These are phyloP conservation scores for Amblyteles armatorius DNA, from an alignment of 2,888 invertebrate genomes.

Conservation along the genomic window DNA sequence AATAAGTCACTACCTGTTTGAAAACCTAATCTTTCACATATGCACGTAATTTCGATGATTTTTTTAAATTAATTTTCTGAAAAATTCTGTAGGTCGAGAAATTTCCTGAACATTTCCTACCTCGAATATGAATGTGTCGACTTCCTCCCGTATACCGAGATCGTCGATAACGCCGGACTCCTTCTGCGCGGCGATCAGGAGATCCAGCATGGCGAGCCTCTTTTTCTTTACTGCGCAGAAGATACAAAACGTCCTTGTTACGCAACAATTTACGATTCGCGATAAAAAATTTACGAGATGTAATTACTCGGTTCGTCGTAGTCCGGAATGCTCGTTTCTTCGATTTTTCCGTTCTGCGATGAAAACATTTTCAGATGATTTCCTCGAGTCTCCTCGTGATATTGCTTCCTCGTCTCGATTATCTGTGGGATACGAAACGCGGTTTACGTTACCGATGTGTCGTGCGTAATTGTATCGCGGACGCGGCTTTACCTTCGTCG, in stretches of 20 bases:
- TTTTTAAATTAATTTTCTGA: background rate
- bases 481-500: constrained; percentile 52
- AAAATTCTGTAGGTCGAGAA: background rate
- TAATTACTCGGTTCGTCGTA: constrained; percentile 39
- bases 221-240: constrained; percentile 52
- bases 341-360: background rate
- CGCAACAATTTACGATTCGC: background rate
- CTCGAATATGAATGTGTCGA: constrained; percentile 70
- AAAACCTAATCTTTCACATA: background rate
- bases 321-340: background rate
- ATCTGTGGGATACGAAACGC: constrained; percentile 38
- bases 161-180: constrained; percentile 62
- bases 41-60: too few species aligned
- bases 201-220: constrained; percentile 68
- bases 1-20: background rate
- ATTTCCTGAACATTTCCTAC: constrained; percentile 20
- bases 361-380: constrained; percentile 42
- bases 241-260: background rate
- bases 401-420: constrained; percentile 65
- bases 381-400: constrained; percentile 63
- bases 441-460: background rate
- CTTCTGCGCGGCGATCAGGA: constrained; percentile 62
- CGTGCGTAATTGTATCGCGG: background rate
- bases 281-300: background rate
- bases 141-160: constrained; percentile 67